Conservation (phyloP, 2,797 vertebrate genomes). For the Macroramphosus scolopax region DNA sequence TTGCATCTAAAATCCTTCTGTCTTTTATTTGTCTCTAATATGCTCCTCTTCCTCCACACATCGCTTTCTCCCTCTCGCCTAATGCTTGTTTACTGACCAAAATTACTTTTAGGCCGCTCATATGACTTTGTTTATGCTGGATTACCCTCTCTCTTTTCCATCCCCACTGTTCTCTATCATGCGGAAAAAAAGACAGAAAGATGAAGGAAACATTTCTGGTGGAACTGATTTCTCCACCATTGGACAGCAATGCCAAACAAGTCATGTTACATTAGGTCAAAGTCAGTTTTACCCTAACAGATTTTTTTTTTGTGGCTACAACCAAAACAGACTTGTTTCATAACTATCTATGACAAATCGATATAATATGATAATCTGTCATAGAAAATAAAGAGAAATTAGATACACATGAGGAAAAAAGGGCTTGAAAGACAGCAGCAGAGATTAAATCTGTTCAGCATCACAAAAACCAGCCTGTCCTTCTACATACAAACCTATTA, state of each 20-base stretch:
- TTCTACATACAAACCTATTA: no score
- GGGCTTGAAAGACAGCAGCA: no score
- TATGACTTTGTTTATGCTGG: slow-evolving; percentile 62
- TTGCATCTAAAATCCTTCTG: no score
- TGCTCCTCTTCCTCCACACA: not conserved
- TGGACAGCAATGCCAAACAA: slow-evolving; percentile 19
- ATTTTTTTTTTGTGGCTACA: not conserved
- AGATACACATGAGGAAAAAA: not conserved
- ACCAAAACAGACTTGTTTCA: no score
- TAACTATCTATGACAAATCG: no score
- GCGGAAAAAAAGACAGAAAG: no score
- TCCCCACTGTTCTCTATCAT: no score
- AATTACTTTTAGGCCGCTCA: slow-evolving; percentile 34
- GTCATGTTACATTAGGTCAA: not conserved
- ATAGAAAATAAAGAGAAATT: not conserved
- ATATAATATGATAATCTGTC: no score
- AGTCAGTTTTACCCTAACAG: not conserved
- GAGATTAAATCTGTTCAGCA: not conserved
- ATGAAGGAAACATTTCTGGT: no score
- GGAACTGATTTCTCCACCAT: slow-evolving; percentile 14
- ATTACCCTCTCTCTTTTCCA: slow-evolving; percentile 11
- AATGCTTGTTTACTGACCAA: slow-evolving; percentile 56
- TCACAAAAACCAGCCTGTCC: no score
- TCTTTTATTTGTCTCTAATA: no score
- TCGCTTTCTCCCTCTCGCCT: not conserved